These are phyloP conservation scores for Rhizomys pruinosus DNA, from an alignment of 2,113 vertebrate species.

Conservation along the genomic window DNA sequence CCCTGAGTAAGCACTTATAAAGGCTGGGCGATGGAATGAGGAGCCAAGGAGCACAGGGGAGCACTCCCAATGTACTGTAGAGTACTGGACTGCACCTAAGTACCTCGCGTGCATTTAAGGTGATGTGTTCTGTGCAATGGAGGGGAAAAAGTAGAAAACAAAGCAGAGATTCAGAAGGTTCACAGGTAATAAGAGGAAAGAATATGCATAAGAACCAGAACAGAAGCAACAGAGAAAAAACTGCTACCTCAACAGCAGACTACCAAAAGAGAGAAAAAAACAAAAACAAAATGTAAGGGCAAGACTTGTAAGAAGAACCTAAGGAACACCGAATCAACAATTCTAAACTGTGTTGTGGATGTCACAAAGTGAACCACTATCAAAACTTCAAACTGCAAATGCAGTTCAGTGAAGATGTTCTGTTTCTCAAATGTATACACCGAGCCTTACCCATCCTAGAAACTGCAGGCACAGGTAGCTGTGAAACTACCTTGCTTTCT, in stretches of 20 bases:
- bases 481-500: background rate
- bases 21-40: background rate
- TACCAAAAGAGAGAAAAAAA: background rate
- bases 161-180: slow-evolving; percentile 1
- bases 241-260: background rate
- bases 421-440: background rate
- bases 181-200: background rate
- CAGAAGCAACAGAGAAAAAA: background rate
- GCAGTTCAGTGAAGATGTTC: background rate
- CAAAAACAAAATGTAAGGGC: background rate
- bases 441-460: background rate
- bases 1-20: background rate
- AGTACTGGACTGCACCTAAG: background rate
- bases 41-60: background rate
- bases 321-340: slow-evolving; percentile 1
- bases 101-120: background rate
- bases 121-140: background rate
- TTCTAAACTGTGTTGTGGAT: background rate
- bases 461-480: background rate
- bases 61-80: background rate
- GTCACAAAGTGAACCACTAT: background rate
- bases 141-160: background rate
- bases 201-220: background rate
- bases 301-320: background rate
- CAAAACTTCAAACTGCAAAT: background rate